Conservation (phyloP, 1,140 invertebrate genomes). For the Andricus grossulariae region DNA sequence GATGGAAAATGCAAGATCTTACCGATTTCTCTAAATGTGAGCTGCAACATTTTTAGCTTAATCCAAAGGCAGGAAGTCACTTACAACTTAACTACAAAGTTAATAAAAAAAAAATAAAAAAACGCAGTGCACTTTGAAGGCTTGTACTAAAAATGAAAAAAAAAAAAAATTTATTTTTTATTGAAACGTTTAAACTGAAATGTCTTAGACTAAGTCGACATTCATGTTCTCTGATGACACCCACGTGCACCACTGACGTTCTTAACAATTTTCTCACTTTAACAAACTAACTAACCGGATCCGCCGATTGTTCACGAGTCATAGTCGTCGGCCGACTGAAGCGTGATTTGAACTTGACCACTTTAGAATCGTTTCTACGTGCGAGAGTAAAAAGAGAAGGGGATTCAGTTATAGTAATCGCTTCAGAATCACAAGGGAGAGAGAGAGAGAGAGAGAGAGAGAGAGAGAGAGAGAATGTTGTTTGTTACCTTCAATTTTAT, state of each 20-base stretch:
- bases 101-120: too few species aligned
- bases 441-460: not conserved
- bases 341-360: constrained; percentile 69
- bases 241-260: constrained; percentile 10
- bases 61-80: too few species aligned
- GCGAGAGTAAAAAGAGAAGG: constrained; percentile 48
- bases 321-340: constrained; percentile 65
- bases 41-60: too few species aligned
- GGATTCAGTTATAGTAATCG: constrained; percentile 51
- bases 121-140: too few species aligned
- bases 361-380: constrained; percentile 55
- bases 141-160: too few species aligned
- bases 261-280: not conserved
- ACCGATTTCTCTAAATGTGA: too few species aligned
- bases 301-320: constrained; percentile 54
- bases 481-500: constrained; percentile 3
- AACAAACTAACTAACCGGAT: constrained; percentile 13
- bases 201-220: not conserved
- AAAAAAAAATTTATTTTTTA: not conserved
- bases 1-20: too few species aligned
- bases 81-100: too few species aligned
- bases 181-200: constrained; percentile 8
- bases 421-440: not conserved
- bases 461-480: not conserved
- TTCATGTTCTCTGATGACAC: constrained; percentile 10